Percentiles rank a stretch among this genome's conserved stretches.
These are phyloP conservation scores for Heliconius sara DNA, from an alignment of 2,888 invertebrate species.

Conservation along the genomic window DNA sequence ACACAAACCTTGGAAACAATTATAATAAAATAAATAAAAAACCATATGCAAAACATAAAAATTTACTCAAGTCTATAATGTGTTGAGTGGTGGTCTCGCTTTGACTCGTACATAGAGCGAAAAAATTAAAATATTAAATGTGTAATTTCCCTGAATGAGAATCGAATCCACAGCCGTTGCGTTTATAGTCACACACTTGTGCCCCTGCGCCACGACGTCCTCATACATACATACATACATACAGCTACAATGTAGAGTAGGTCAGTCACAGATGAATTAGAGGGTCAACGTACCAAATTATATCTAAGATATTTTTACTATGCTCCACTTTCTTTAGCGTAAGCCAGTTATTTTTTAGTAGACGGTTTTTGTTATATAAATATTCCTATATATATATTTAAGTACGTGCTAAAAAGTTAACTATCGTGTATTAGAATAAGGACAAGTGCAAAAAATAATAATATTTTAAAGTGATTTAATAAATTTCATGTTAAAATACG, in stretches of 20 bases:
- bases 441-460: background rate
- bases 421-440: background rate
- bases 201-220: no score
- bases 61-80: no score
- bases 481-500: background rate
- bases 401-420: background rate
- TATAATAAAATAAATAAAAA: no score
- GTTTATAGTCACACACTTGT: no score
- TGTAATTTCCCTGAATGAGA: no score
- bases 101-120: no score
- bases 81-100: no score
- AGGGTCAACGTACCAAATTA: constrained; percentile 20
- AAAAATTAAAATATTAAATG: no score
- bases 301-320: constrained; percentile 13
- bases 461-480: background rate
- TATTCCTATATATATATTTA: background rate
- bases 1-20: no score
- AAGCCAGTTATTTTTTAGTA: background rate
- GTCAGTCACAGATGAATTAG: constrained; percentile 28
- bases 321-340: constrained; percentile 28
- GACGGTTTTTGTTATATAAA: background rate
- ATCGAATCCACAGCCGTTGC: no score
- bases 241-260: constrained; percentile 17
- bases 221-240: no score
- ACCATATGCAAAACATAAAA: no score